phyloP scores from a whole-genome alignment of 2,797 vertebrate genomes.

The Decapterus maruadsi region DNA sequence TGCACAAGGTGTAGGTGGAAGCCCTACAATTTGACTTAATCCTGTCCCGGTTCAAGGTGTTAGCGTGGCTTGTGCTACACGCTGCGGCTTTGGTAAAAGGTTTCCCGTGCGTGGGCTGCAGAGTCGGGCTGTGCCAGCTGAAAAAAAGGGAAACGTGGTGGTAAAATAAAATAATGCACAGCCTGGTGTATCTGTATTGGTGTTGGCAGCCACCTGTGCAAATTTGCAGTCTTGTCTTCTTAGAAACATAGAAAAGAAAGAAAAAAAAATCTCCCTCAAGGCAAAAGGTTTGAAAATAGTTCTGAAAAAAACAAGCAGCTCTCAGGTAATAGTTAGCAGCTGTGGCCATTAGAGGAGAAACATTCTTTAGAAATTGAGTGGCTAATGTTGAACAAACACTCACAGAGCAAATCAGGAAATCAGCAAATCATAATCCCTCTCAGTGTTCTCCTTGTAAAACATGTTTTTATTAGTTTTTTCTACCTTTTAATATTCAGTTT shows the following conservation, averaged over 20 bases:
- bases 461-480: constrained; percentile 7
- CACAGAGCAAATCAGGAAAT: constrained; percentile 24
- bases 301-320: constrained; percentile 62
- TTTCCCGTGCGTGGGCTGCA: constrained; percentile 37
- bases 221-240: constrained; percentile 57
- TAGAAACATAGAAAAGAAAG: constrained; percentile 34
- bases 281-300: constrained; percentile 64
- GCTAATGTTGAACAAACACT: constrained; percentile 57
- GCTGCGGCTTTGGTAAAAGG: constrained; percentile 50
- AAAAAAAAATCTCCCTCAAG: constrained; percentile 59
- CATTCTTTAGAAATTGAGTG: constrained; percentile 53
- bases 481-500: constrained; percentile 2
- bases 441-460: constrained; percentile 17
- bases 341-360: constrained; percentile 54
- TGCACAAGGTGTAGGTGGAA: constrained; percentile 48
- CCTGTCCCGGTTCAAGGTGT: constrained; percentile 50
- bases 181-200: constrained; percentile 59
- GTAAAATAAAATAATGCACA: constrained; percentile 38
- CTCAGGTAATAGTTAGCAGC: constrained; percentile 76
- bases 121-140: constrained; percentile 44
- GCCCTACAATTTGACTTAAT: constrained; percentile 55
- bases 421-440: constrained; percentile 21
- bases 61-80: constrained; percentile 18
- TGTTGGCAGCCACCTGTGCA: constrained; percentile 70
- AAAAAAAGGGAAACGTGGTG: constrained; percentile 32